Evolutionary conservation across 2,113 vertebrate genomes (phyloP), one percentile per base, ranked within the genome.

Genomic region (Notothenia rossii): DNA sequence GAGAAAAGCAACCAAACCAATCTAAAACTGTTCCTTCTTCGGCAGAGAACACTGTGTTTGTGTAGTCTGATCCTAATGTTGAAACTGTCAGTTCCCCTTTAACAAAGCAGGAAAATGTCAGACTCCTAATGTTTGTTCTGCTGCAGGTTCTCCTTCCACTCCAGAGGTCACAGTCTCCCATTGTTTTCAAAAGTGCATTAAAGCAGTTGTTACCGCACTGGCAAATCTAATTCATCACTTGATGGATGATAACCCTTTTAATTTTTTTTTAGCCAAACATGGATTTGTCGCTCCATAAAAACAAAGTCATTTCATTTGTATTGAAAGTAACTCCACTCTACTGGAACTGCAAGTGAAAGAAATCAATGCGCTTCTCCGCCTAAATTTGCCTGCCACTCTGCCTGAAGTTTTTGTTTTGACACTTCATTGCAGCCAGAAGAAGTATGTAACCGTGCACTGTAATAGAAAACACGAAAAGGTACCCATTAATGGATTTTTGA

Each of bases 201-300:
- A 88, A 80, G 81, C 83, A 71, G 76, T 83, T 63, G 72, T 29
- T 86, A 72, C 77, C 29, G 51, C 68, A n/a, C 36, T 0, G 46
- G 86, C 61, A 69, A 84, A 84, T 7, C 10, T 61, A 83, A 89
- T 91, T 86, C 82, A 86, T 91, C 91, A 87, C 73, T 69, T 85
- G 89, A 93, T 88, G 84, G 84, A 93, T 86, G 87, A 82, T 50
- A 70, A 87, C 72, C 66, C 68, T 75, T 86, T 91, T 87, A 73
- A 86, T 90, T 85, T 86, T 75, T 86, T 89, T 87, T 85, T 86
- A 11, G 77, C 82, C 87, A 86, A 86, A 85, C 67, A 7, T 36
- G 43, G 48, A 63, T 79, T 33, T 59, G 83, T 58, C 17, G 74
- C 76, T 81, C 72, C 50, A 69, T 81, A 74, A 82, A 71, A 72